Percentiles rank a stretch among this genome's conserved stretches.
phyloP scores from a whole-genome alignment of 2,888 invertebrate genomes.

The Digitonthophagus gazella region DNA sequence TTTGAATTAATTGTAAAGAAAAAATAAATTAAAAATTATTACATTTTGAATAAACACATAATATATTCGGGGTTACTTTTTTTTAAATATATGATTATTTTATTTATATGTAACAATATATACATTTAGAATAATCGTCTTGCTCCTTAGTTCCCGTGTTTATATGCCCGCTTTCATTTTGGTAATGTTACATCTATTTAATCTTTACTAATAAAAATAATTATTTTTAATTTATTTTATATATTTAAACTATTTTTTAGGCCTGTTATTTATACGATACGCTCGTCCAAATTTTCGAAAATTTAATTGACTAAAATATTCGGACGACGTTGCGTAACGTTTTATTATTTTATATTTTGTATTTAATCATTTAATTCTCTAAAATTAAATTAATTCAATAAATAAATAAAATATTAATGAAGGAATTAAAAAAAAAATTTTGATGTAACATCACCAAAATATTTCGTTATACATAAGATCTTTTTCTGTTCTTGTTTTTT shows the following conservation, averaged over 20 bases:
- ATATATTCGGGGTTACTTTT: conserved; percentile 42
- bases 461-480: background rate
- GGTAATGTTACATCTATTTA: background rate
- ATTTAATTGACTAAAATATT: conserved; percentile 16
- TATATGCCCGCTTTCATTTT: background rate
- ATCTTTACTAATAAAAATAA: background rate
- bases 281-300: conserved; percentile 5
- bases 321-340: background rate
- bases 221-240: too few relatives aligned
- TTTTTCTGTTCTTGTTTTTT: conserved; percentile 29
- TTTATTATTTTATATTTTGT: too few relatives aligned
- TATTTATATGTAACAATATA: conserved; percentile 56
- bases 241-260: too few relatives aligned
- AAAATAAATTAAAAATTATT: background rate
- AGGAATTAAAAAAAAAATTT: background rate
- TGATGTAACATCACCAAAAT: background rate
- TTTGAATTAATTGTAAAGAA: background rate
- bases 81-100: conserved; percentile 41
- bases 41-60: conserved; percentile 33
- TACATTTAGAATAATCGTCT: conserved; percentile 58
- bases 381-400: too few relatives aligned
- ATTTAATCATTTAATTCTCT: too few relatives aligned
- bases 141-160: conserved; percentile 42
- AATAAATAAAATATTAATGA: background rate
- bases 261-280: conserved; percentile 3